Conservation (phyloP, 2,797 vertebrate genomes). For the Scolopax rusticola region DNA sequence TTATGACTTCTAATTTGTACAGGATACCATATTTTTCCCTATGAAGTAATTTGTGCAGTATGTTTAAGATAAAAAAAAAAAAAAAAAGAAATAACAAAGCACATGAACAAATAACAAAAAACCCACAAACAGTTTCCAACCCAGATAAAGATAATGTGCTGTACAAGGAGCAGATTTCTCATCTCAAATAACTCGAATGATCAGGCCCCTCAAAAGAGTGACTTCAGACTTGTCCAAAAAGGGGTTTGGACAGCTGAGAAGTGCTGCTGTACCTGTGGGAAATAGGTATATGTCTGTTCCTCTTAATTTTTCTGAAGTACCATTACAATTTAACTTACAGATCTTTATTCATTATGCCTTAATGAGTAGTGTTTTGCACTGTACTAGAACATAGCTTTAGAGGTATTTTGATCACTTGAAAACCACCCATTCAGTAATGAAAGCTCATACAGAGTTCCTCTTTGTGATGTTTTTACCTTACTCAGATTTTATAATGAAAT, state of each 20-base stretch:
- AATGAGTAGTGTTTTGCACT: background rate
- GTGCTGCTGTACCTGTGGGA: background rate
- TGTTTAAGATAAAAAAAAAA: background rate
- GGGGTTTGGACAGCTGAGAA: background rate
- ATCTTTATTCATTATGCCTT: background rate
- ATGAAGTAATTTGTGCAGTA: background rate
- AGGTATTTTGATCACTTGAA: background rate
- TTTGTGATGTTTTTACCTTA: background rate
- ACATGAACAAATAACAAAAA: background rate
- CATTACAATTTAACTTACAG: background rate
- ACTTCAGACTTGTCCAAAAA: background rate
- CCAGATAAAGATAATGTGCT: background rate
- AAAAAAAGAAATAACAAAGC: background rate
- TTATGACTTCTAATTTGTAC: background rate
- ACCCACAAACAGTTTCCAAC: background rate
- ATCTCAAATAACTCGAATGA: background rate
- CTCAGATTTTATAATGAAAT: background rate
- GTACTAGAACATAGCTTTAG: background rate
- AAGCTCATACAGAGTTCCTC: background rate
- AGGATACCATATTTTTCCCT: background rate
- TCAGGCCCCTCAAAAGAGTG: background rate
- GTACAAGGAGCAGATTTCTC: background rate
- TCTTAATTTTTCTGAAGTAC: background rate
- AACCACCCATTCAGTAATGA: background rate
- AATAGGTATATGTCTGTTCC: background rate